Conservation (phyloP, 2,888 invertebrate species). For the Desoria tigrina region DNA sequence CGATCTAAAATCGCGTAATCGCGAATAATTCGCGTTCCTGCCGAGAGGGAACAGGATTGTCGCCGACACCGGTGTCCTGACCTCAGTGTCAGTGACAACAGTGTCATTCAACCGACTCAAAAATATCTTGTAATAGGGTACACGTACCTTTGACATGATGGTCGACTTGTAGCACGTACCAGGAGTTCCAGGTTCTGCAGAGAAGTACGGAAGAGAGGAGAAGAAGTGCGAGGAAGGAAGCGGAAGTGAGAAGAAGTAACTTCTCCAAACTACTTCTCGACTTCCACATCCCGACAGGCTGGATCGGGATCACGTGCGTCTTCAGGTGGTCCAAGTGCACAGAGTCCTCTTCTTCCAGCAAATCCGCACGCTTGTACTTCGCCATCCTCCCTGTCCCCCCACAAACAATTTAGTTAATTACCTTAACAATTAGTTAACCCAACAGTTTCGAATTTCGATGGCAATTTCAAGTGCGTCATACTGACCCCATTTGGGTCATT, state of each 20-base stretch:
- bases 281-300: slow-evolving; percentile 51
- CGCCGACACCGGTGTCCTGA: no score
- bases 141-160: slow-evolving; percentile 21
- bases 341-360: slow-evolving; percentile 52
- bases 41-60: no score
- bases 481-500: no score
- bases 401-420: background rate
- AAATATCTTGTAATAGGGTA: no score
- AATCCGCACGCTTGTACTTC: slow-evolving; percentile 52
- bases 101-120: no score
- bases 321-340: slow-evolving; percentile 49
- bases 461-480: no score
- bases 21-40: no score
- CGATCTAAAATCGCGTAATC: no score
- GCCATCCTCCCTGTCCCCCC: slow-evolving; percentile 48
- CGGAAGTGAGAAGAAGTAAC: slow-evolving; percentile 43
- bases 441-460: no score
- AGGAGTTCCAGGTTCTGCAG: slow-evolving; percentile 37
- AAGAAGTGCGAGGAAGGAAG: slow-evolving; percentile 39
- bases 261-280: slow-evolving; percentile 50
- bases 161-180: slow-evolving; percentile 39
- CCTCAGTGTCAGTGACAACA: no score
- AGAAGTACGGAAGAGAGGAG: slow-evolving; percentile 36
- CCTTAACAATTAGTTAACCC: background rate
- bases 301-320: slow-evolving; percentile 50